Percentiles rank a stretch among this genome's conserved stretches.
Evolutionary conservation across 2,888 invertebrate species (phyloP).

Genomic region (Nowickia ferox): DNA sequence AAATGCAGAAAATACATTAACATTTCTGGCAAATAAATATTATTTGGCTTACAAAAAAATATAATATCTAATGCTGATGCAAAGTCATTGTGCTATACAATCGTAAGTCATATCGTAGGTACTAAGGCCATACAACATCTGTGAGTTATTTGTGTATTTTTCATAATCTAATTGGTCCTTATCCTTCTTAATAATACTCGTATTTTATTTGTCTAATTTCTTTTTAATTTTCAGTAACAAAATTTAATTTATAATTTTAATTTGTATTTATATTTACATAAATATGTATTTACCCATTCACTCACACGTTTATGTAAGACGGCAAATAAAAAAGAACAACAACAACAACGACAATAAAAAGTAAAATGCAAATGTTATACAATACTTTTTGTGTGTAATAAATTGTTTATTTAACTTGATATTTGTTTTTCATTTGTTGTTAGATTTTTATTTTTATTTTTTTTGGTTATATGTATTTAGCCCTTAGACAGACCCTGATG

Average conservation of each 20-base stretch:
- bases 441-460: constrained; percentile 2
- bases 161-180: no score
- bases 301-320: background rate
- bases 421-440: constrained; percentile 57
- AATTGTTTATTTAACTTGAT: constrained; percentile 31
- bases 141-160: no score
- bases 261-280: background rate
- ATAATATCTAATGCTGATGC: no score
- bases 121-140: no score
- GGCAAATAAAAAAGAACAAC: background rate
- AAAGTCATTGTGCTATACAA: no score
- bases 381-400: background rate
- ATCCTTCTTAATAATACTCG: no score
- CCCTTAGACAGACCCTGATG: constrained; percentile 26
- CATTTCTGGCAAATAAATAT: no score
- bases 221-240: background rate
- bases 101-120: no score
- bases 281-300: background rate
- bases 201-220: background rate
- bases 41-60: no score
- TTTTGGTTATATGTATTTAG: no score
- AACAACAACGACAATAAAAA: background rate
- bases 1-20: no score
- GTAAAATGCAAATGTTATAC: background rate
- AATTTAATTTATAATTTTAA: constrained; percentile 10